These are phyloP conservation scores for Spodoptera exigua DNA, from an alignment of 2,888 invertebrate species.

Conservation along the genomic window DNA sequence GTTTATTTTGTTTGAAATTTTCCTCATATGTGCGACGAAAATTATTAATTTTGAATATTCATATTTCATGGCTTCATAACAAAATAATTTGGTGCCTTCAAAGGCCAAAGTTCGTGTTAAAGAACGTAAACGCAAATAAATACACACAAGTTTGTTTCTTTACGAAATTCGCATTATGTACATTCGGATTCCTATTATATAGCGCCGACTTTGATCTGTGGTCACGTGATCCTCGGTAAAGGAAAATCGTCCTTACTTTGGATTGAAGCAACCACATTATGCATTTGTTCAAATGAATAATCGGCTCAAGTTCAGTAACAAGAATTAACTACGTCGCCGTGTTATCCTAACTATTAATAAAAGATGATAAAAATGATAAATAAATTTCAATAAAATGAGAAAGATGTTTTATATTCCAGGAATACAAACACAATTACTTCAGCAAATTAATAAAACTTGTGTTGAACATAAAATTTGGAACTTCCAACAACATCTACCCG, in stretches of 20 bases:
- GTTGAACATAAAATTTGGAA: constrained; percentile 22
- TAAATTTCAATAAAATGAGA: background rate
- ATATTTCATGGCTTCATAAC: constrained; percentile 19
- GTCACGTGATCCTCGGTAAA: background rate
- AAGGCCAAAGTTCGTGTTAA: constrained; percentile 2
- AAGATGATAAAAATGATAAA: background rate
- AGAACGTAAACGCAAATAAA: background rate
- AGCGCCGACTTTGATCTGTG: background rate
- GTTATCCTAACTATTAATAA: too few species aligned
- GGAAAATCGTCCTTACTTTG: background rate
- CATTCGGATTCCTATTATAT: background rate
- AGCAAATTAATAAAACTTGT: constrained; percentile 22
- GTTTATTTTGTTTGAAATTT: constrained; percentile 15
- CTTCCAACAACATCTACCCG: constrained; percentile 19
- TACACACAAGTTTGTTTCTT: background rate
- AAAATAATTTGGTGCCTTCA: constrained; percentile 10
- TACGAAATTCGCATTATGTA: background rate
- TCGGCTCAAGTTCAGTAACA: background rate
- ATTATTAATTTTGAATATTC: constrained; percentile 15
- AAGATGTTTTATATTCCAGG: background rate
- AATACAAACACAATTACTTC: constrained; percentile 17
- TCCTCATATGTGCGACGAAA: constrained; percentile 3
- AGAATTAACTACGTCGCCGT: too few species aligned
- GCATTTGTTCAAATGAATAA: background rate
- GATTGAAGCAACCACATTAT: constrained; percentile 5